A percentile compares a stretch with the other conserved stretches of the same genome.
Evolutionary conservation across 2,888 invertebrate species (phyloP).

Genomic region (Tryphoninae sp.): DNA sequence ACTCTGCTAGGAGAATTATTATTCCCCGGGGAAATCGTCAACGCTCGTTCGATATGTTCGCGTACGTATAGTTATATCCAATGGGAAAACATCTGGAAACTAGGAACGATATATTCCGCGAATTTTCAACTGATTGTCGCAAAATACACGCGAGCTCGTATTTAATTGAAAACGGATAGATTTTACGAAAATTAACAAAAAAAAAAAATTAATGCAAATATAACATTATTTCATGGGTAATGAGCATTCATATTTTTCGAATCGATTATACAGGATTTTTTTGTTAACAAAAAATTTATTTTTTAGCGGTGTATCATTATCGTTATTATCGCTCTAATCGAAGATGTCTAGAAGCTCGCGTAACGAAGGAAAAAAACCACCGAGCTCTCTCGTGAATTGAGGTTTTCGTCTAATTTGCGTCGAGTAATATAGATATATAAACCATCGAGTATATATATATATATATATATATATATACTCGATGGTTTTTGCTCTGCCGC

Average conservation of each 20-base stretch:
- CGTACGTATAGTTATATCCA: not conserved
- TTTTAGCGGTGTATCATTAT: not conserved
- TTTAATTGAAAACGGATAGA: not conserved
- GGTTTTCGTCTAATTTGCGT: not conserved
- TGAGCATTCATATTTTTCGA: not conserved
- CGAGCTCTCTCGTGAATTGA: constrained; percentile 6
- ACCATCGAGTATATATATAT: too few relatives aligned
- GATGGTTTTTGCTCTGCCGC: constrained; percentile 18
- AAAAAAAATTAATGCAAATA: not conserved
- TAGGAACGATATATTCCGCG: constrained; percentile 1
- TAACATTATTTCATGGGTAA: not conserved
- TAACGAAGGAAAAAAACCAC: not conserved
- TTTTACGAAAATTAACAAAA: constrained; percentile 3
- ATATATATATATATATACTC: too few relatives aligned
- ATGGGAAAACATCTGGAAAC: not conserved
- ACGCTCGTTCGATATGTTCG: constrained; percentile 24
- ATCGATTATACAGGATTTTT: not conserved
- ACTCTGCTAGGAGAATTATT: constrained; percentile 30
- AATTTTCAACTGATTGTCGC: not conserved
- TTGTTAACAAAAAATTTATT: not conserved
- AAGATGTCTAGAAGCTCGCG: not conserved
- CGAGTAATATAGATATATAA: not conserved
- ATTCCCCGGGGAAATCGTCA: constrained; percentile 36
- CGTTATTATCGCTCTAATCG: not conserved
- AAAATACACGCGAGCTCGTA: not conserved